These are phyloP conservation scores for Pristionchus fissidentatus DNA, from an alignment of 2,888 invertebrate genomes.

Conservation along the genomic window DNA sequence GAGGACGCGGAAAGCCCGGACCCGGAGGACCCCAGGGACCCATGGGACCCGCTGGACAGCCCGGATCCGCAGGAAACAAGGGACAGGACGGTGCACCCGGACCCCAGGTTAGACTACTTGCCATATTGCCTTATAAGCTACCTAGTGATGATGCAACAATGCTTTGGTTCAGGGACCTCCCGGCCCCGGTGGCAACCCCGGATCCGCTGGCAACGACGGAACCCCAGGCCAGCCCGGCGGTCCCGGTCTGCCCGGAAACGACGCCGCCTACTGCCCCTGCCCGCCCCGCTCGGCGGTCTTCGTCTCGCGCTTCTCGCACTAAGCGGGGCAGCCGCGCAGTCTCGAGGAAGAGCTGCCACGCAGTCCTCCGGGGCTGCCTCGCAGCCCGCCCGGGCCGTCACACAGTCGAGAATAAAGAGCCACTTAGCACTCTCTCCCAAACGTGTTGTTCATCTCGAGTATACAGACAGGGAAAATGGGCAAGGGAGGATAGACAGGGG, in stretches of 20 bases:
- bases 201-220: conserved; percentile 55
- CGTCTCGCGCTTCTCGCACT: conserved; percentile 49
- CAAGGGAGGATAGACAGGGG: not conserved
- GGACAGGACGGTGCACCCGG: conserved; percentile 60
- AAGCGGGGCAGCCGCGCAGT: conserved; percentile 23
- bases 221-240: conserved; percentile 56
- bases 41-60: conserved; percentile 48
- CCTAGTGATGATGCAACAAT: not conserved
- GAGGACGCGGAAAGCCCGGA: conserved; percentile 57
- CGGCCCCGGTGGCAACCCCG: conserved; percentile 58
- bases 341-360: not conserved
- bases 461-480: not conserved
- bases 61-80: conserved; percentile 51
- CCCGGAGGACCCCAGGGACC: conserved; percentile 58
- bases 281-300: conserved; percentile 46
- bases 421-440: not conserved
- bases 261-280: conserved; percentile 49
- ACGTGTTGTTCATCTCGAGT: not conserved
- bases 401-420: conserved; percentile 32
- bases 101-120: conserved; percentile 47
- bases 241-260: conserved; percentile 53
- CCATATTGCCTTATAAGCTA: not conserved
- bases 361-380: not conserved
- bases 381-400: not conserved
- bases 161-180: conserved; percentile 49